Percentiles rank a stretch among this genome's conserved stretches.
These are phyloP conservation scores for Dasysyrphus albostriatus DNA, from an alignment of 2,888 invertebrate species.

Conservation along the genomic window DNA sequence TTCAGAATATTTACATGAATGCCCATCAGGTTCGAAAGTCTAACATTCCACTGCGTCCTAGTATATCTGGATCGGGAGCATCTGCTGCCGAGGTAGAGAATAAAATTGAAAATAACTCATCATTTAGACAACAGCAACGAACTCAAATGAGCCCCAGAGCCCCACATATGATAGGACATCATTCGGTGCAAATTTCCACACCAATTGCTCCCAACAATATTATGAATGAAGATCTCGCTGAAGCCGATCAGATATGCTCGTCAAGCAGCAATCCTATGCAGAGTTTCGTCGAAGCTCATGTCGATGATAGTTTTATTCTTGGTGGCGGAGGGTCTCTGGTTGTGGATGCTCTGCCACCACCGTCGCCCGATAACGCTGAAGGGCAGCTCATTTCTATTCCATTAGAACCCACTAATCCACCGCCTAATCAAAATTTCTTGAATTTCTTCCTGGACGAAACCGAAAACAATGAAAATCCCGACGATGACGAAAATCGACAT, in stretches of 20 bases:
- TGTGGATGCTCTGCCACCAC: slow-evolving; percentile 28
- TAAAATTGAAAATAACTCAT: slow-evolving; percentile 71
- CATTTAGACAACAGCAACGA: slow-evolving; percentile 35
- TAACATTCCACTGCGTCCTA: slow-evolving; percentile 63
- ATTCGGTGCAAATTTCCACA: slow-evolving; percentile 47
- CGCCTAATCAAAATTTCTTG: slow-evolving; percentile 57
- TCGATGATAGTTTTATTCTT: slow-evolving; percentile 58
- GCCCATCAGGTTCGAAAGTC: slow-evolving; percentile 67
- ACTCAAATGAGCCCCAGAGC: slow-evolving; percentile 31
- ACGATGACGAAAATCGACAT: slow-evolving; percentile 77
- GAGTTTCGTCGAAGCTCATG: slow-evolving; percentile 37
- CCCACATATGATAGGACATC: slow-evolving; percentile 57
- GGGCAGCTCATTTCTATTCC: slow-evolving; percentile 64
- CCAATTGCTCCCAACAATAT: slow-evolving; percentile 83
- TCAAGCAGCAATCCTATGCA: slow-evolving; percentile 75
- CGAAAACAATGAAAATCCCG: slow-evolving; percentile 82
- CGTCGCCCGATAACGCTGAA: slow-evolving; percentile 54
- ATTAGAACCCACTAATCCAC: slow-evolving; percentile 26
- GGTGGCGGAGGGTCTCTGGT: not conserved
- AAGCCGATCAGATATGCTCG: slow-evolving; percentile 90
- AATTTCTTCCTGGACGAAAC: slow-evolving; percentile 77
- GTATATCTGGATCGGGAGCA: slow-evolving; percentile 3
- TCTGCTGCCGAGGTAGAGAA: slow-evolving; percentile 47
- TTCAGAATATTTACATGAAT: slow-evolving; percentile 69
- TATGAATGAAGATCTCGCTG: slow-evolving; percentile 89